Percentiles rank a stretch among this genome's conserved stretches.
These are phyloP conservation scores for Acrocyrtus sp. DNA, from an alignment of 2,888 invertebrate genomes.

Conservation along the genomic window DNA sequence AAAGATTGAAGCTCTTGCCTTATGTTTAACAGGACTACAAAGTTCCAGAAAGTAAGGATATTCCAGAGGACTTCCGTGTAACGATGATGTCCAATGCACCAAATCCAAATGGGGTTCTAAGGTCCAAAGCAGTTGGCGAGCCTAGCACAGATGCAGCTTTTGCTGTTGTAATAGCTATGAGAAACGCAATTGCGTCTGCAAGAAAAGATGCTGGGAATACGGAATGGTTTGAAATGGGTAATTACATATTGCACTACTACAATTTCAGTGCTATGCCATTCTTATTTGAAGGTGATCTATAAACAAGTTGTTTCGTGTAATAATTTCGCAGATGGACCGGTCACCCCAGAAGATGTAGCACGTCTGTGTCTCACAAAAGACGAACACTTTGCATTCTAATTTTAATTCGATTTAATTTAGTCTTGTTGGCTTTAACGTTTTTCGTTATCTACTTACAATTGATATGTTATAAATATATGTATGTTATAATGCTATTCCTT, in stretches of 20 bases:
- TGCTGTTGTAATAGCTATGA: constrained; percentile 72
- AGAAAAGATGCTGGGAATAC: constrained; percentile 74
- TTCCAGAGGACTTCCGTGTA: constrained; percentile 77
- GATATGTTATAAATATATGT: too few relatives aligned
- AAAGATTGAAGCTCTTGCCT: background rate
- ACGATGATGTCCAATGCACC: constrained; percentile 53
- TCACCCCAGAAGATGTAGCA: constrained; percentile 40
- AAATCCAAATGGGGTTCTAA: constrained; percentile 55
- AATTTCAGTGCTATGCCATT: background rate
- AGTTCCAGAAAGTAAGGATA: constrained; percentile 80
- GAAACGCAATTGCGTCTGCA: constrained; percentile 76
- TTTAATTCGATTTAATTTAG: too few relatives aligned
- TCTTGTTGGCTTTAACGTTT: too few relatives aligned
- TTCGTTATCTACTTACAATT: too few relatives aligned
- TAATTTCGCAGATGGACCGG: constrained; percentile 14
- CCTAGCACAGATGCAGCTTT: constrained; percentile 69
- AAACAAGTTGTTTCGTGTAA: too few relatives aligned
- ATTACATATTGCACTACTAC: too few relatives aligned
- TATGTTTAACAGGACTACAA: constrained; percentile 74
- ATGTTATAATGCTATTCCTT: too few relatives aligned
- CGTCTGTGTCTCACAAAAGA: background rate
- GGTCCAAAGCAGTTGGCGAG: constrained; percentile 70
- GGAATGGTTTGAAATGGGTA: constrained; percentile 71
- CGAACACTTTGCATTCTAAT: too few relatives aligned
- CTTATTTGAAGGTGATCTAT: background rate